Evolutionary conservation across 1,140 invertebrate species (phyloP).

Genomic region (Antheraea pernyi): DNA sequence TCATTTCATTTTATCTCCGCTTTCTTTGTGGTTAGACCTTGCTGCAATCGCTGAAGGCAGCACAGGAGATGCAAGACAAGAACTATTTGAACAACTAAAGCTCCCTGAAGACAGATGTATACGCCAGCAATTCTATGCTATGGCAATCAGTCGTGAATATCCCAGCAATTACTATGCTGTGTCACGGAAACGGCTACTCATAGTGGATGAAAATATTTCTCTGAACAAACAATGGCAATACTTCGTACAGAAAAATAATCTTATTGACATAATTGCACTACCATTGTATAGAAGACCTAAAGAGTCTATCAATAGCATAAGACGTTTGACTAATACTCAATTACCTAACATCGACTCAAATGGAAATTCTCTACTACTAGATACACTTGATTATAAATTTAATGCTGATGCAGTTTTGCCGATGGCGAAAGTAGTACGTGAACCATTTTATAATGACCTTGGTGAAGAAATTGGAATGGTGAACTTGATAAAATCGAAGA

Average conservation of each 20-base stretch:
- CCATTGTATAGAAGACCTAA: constrained; percentile 15
- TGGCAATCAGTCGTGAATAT: constrained; percentile 9
- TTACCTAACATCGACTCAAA: constrained; percentile 3
- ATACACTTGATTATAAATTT: constrained; percentile 20
- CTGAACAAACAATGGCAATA: constrained; percentile 14
- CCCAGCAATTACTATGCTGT: constrained; percentile 12
- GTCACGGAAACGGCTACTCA: constrained; percentile 2
- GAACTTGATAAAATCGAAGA: constrained; percentile 23
- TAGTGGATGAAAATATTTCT: constrained; percentile 14
- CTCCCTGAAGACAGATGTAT: constrained; percentile 22
- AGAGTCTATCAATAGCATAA: background rate
- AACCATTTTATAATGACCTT: constrained; percentile 22
- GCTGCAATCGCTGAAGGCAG: constrained; percentile 24
- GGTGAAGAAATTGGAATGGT: constrained; percentile 16
- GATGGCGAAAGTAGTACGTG: constrained; percentile 1
- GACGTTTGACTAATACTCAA: background rate
- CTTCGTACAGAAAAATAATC: background rate
- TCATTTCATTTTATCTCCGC: constrained; percentile 24
- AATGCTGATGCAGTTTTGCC: constrained; percentile 18
- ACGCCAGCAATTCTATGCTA: constrained; percentile 17
- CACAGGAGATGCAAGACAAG: constrained; percentile 12
- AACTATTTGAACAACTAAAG: constrained; percentile 17
- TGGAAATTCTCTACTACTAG: constrained; percentile 21
- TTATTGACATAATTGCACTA: background rate
- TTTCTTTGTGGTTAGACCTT: constrained; percentile 22